Conservation (phyloP, 2,797 vertebrate species). For the Micrastur ruficollis region DNA sequence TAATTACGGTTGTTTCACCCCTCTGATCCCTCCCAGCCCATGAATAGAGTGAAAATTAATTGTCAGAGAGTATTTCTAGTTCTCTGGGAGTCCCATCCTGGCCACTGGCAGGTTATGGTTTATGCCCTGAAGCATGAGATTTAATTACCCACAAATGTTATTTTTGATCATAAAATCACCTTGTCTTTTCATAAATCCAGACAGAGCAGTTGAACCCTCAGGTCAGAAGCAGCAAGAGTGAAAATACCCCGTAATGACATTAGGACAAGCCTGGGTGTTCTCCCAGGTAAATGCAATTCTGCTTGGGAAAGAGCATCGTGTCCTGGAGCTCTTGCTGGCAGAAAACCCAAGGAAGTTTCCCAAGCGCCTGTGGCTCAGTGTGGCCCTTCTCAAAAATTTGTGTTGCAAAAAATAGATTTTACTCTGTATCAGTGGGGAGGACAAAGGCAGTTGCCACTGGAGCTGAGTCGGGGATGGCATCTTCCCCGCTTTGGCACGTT, state of each 20-base stretch:
- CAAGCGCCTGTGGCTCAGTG: accelerated
- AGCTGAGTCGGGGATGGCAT: background rate
- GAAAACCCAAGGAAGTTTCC: background rate
- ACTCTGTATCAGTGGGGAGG: background rate
- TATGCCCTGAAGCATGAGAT: constrained; percentile 31
- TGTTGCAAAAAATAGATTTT: background rate
- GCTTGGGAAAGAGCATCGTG: background rate
- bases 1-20: constrained; percentile 61
- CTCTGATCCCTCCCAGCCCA: constrained; percentile 44
- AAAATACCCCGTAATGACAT: background rate
- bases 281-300: background rate
- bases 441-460: background rate
- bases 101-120: constrained; percentile 40
- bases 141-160: constrained; percentile 62
- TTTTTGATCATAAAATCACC: constrained; percentile 47
- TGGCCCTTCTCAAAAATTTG: background rate
- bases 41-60: constrained; percentile 65
- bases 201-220: background rate
- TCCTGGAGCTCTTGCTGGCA: background rate
- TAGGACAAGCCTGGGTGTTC: background rate
- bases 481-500: accelerated
- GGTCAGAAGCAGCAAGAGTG: background rate
- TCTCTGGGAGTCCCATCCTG: constrained; percentile 40
- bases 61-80: constrained; percentile 53
- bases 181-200: background rate